A percentile compares a stretch with the other conserved stretches of the same genome.
phyloP scores from a whole-genome alignment of 2,113 vertebrate species.

The Sorex araneus region DNA sequence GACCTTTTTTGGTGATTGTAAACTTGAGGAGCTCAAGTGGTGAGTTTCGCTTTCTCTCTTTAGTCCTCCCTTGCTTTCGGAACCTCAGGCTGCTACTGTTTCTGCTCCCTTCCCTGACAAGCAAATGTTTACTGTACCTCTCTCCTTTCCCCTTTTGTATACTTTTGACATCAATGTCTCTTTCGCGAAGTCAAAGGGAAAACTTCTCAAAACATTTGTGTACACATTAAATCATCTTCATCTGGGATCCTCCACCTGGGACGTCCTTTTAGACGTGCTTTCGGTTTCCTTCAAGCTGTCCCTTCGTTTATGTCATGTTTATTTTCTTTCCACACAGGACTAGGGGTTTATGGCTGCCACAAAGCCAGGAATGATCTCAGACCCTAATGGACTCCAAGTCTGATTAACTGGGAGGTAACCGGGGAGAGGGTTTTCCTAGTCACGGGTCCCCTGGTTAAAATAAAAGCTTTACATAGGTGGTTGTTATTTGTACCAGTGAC shows the following conservation, averaged over 20 bases:
- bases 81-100: background rate
- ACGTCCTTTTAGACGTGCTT: background rate
- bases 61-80: background rate
- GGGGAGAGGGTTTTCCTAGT: background rate
- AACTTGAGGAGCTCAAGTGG: background rate
- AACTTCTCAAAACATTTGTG: background rate
- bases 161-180: background rate
- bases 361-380: constrained; percentile 16
- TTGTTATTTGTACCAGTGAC: background rate
- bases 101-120: background rate
- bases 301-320: background rate
- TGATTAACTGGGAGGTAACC: background rate
- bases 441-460: background rate
- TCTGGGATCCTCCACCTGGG: background rate
- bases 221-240: background rate
- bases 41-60: constrained; percentile 30
- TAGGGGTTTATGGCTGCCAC: constrained; percentile 28
- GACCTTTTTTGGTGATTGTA: background rate
- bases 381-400: background rate
- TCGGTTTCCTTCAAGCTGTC: background rate
- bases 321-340: constrained; percentile 17
- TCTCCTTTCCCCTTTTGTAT: background rate
- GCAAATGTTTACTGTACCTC: background rate
- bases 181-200: background rate
- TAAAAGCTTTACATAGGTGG: background rate